Conservation (phyloP, 2,888 invertebrate genomes). For the Salticus scenicus region DNA sequence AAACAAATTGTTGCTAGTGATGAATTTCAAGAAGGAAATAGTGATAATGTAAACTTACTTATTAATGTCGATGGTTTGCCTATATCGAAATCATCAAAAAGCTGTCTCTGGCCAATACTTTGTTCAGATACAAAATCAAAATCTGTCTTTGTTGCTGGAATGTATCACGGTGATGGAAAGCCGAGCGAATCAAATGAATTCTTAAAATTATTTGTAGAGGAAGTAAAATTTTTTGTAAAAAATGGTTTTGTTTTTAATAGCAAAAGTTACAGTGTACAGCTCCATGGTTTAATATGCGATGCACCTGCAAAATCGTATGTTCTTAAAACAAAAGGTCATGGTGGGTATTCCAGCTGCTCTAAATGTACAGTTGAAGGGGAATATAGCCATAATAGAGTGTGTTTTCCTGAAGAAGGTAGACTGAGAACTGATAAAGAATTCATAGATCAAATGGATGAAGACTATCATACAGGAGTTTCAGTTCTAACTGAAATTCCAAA, state of each 20-base stretch:
- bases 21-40: no score
- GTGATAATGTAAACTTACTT: no score
- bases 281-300: neutral
- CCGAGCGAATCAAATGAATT: neutral
- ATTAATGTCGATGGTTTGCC: no score
- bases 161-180: neutral
- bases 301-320: neutral
- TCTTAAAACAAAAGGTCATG: neutral
- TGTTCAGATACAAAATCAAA: no score
- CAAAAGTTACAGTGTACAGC: neutral
- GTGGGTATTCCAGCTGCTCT: neutral
- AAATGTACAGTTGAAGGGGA: conserved; percentile 2
- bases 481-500: neutral
- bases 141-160: no score
- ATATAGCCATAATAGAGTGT: no score
- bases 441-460: neutral
- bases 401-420: neutral
- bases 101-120: no score
- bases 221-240: neutral
- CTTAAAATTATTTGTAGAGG: neutral
- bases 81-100: no score
- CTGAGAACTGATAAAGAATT: neutral
- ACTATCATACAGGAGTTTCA: neutral
- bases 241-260: neutral
- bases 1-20: no score